Base-by-base conservation (phyloP, 2,888 invertebrate genomes). In the Tricholauxania praeusta region DNA sequence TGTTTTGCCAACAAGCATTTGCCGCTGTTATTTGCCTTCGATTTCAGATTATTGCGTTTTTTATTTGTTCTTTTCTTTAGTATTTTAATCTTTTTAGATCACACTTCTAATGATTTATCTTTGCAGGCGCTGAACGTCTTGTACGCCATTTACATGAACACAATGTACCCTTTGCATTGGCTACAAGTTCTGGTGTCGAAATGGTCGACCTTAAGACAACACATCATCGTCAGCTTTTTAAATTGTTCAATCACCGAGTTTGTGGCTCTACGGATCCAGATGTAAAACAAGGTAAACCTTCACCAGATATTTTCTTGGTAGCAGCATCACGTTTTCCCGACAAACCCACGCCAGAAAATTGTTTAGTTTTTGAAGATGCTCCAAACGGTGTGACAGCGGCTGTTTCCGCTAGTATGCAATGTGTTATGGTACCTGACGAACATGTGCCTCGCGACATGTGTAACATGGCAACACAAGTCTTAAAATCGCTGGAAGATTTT, bases 331-430 rank as follows among this genome's bases (percentile, higher is more conserved):
- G 96, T 76, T 97, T 97, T 85, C 86, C 89, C 0, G 91, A 92
- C 76, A 89, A 90, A 77, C 93, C 94, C 12, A 83, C 88, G 10
- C 90, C 92, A 10, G 89, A 80, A 12, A 75, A 84, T 12, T 94
- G 95, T 82, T 87, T 97, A 75, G 96, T 96, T 4, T 95, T 97
- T 84, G 98, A 98, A 88, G 98, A 98, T 87, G 94, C 97, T 0
- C 94, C 94, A 0, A 96, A 96, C 86, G 97, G 98, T 1, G 95
- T 96, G 0, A 89, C 90, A 51, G 94, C 94, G 0, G 96, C 93
- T 0, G 82, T 90, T 22, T 89, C 90, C 22, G 96, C 97, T 0
- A 93, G 93, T 8, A 97, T 97, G 96, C 95, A 95, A 86, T 91
- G 91, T 1, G 91, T 96, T 0, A 94, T 95, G 93, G 93, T 95